phyloP scores from a whole-genome alignment of 2,797 vertebrate genomes.

The Coreius guichenoti region DNA sequence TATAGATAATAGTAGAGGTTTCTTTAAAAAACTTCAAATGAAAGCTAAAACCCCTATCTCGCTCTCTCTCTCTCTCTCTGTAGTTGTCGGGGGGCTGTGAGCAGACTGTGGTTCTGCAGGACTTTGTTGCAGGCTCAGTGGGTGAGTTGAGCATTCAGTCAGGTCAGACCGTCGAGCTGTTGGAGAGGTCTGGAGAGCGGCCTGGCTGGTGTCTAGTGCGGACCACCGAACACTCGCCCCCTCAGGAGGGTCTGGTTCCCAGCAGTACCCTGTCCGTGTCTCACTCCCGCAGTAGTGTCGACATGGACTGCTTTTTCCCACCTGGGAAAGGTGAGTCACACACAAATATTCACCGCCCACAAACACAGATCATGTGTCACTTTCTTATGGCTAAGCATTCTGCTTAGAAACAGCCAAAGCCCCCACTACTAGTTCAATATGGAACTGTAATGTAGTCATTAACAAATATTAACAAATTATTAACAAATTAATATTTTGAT shows the following conservation, averaged over 20 bases:
- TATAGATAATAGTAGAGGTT: not conserved
- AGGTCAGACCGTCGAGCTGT: constrained; percentile 95
- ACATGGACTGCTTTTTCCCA: constrained; percentile 92
- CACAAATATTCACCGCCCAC: not conserved
- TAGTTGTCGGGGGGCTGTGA: constrained; percentile 96
- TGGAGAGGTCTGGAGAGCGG: constrained; percentile 91
- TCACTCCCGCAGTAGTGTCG: constrained; percentile 94
- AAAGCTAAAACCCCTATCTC: not conserved
- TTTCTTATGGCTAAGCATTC: not conserved
- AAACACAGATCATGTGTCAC: not conserved
- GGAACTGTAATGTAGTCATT: not conserved
- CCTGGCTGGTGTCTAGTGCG: constrained; percentile 93
- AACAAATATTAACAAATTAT: not conserved
- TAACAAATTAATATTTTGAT: not conserved
- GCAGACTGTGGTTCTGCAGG: constrained; percentile 92
- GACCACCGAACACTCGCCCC: constrained; percentile 89
- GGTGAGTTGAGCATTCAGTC: constrained; percentile 93
- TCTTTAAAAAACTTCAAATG: not conserved
- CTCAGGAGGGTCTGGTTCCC: constrained; percentile 92
- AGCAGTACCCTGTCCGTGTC: constrained; percentile 93
- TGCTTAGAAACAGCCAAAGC: not conserved
- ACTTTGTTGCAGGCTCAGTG: constrained; percentile 84
- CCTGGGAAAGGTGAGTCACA: constrained; percentile 79
- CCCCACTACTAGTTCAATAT: not conserved
- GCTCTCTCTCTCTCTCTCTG: constrained; percentile 18